Base-by-base conservation (phyloP, 2,797 vertebrate genomes). In the Galaxias olidus region DNA sequence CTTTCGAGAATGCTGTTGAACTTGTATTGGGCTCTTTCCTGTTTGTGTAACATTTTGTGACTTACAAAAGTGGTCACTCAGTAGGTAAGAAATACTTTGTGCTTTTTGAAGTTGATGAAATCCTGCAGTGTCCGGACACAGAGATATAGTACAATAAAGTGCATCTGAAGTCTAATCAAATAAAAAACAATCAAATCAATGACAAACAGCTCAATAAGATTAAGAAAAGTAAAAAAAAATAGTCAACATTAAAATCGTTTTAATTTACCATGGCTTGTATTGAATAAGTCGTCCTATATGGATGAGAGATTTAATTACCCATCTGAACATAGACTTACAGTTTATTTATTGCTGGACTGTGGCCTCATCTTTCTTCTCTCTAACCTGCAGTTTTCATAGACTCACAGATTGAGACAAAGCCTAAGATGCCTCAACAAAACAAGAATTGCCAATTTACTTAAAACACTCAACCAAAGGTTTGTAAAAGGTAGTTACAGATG, bases 201-300 rank as follows among this genome's bases (percentile, higher is more conserved):
- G 42, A 17, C 14, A 41, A 17, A 41, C 13, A 40, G 30, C 30
- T 15, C 43, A 8, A 15, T 8, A 50, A 7, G 15, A 50, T 3
- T 9, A 9, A 15, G 9, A 50, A 9, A 50, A n/a, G 13, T 15
- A 9, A 8, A 15, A 17, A 5, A 14, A n/a, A n/a, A 15, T 15
- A 14, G 9, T 5, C 9, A 14, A 50, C 15, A 50, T 50, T 14
- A 50, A 15, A 15, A 53, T 42, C 44, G 19, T 70, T 77, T 46
- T 13, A 65, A 61, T 40, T 59, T 56, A 63, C 70, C 77, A 74
- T 82, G 79, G 80, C 80, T 82, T 84, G 61, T 80, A 77, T 68
- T n/a, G 55, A 53, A n/a, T n/a, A n/a, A 41, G 51, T 54, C 51
- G 63, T 56, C 81, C 62, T 55, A 67, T 30, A 12, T 53, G 45